Evolutionary conservation across 2,113 vertebrate genomes (phyloP).

Genomic region (Pyxicephalus adspersus): DNA sequence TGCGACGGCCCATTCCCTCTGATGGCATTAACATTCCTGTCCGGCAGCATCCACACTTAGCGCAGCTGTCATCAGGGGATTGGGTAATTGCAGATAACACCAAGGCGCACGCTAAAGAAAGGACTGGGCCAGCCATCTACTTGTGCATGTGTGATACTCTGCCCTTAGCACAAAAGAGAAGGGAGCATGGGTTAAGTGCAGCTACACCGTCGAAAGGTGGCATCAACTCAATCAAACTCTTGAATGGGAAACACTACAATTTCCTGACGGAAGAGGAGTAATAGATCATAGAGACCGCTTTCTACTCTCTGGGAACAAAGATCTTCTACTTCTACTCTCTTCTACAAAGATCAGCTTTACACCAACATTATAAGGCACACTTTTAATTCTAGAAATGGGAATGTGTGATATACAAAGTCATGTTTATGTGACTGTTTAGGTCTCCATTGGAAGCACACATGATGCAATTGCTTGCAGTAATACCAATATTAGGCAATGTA

Average conservation of each 20-base stretch:
- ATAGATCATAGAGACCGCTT: neutral
- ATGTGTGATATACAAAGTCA: neutral
- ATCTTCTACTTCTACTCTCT: too few relatives aligned
- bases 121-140: neutral
- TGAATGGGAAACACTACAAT: neutral
- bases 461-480: too few relatives aligned
- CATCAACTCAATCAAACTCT: conserved; percentile 18
- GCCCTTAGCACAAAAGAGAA: conserved; percentile 18
- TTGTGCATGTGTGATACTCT: conserved; percentile 18
- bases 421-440: neutral
- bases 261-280: neutral
- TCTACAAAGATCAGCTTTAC: neutral
- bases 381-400: neutral
- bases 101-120: neutral
- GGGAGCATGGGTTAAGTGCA: conserved; percentile 31
- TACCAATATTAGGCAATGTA: too few relatives aligned
- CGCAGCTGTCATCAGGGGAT: conserved; percentile 39
- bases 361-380: neutral
- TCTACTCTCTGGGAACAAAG: neutral
- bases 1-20: conserved; percentile 32
- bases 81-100: conserved; percentile 38
- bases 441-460: too few relatives aligned
- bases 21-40: conserved; percentile 55
- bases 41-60: conserved; percentile 40
- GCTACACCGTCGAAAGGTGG: neutral